Evolutionary conservation across 2,888 invertebrate genomes (phyloP), one percentile per base, ranked within the genome.

Genomic region (Athripsodes cinereus): DNA sequence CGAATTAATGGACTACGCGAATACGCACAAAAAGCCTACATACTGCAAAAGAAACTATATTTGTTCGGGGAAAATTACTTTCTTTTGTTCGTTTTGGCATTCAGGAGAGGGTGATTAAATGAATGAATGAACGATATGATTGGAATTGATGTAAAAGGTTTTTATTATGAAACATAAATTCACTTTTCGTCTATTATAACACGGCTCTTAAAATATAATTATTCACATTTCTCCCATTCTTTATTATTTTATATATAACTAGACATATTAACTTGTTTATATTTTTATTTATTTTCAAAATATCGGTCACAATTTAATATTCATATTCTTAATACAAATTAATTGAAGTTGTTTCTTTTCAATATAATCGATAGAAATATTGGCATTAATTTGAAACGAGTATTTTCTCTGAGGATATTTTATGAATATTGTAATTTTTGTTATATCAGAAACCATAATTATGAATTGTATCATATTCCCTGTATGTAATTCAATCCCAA

Each of bases 11-110:
- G 40, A 40, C 40, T 13, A 40, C 13, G 16, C n/a, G 26, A 21
- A 16, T 11, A 3, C 19, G 19, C 19, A 13, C 19, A 48, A 11
- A n/a, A 11, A 11, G 21, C 21, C 40, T 26, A 31, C n/a, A n/a
- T 53, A 52, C 53, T 40, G 57, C 51, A 52, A 59, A 44, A 53
- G 55, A 54, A 46, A 58, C 57, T 55, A 62, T 51, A 60, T 59
- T 62, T 62, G 59, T 55, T 58, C 51, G 46, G 46, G 47, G 57
- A 46, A 50, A 57, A 57, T 57, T 57, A 22, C 57, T 57, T 57
- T 52, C 47, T 52, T 57, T 56, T 50, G 50, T 50, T 50, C 50
- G 50, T 16, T 50, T 26, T 22, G 26, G 22, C 50, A 21, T 26
- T 50, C n/a, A 18, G 26, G 21, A 11, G 21, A 21, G 21, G 26